phyloP scores from a whole-genome alignment of 2,113 vertebrate species.

The Tor tambroides region DNA sequence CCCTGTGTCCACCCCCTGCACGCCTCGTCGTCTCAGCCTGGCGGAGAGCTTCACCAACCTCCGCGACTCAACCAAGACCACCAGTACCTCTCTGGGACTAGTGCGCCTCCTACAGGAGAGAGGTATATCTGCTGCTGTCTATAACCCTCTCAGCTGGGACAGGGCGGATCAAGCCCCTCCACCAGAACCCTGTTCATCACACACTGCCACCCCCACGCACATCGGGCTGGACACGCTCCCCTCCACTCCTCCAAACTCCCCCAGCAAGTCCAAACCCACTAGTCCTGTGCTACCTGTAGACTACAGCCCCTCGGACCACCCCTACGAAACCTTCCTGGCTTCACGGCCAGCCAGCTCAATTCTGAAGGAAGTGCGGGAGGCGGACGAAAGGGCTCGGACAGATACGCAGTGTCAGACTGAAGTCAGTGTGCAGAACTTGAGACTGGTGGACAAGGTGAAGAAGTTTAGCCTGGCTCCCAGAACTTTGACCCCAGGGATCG shows the following conservation, averaged over 20 bases:
- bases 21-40: slow-evolving; percentile 90
- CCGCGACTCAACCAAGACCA: slow-evolving; percentile 92
- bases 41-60: slow-evolving; percentile 94
- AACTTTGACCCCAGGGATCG: slow-evolving; percentile 58
- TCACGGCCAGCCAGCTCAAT: slow-evolving; percentile 95
- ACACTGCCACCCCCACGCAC: slow-evolving; percentile 68
- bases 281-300: slow-evolving; percentile 75
- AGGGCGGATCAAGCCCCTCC: slow-evolving; percentile 70
- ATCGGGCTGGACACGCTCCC: slow-evolving; percentile 77
- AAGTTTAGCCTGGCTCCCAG: slow-evolving; percentile 80
- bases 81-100: slow-evolving; percentile 93
- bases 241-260: slow-evolving; percentile 90
- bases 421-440: slow-evolving; percentile 85
- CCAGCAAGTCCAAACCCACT: slow-evolving; percentile 62
- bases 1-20: slow-evolving; percentile 88
- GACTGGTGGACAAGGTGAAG: slow-evolving; percentile 94
- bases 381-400: slow-evolving; percentile 67
- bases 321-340: slow-evolving; percentile 90
- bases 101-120: slow-evolving; percentile 90
- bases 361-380: slow-evolving; percentile 86
- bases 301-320: slow-evolving; percentile 86
- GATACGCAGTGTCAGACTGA: slow-evolving; percentile 87
- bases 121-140: slow-evolving; percentile 93
- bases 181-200: slow-evolving; percentile 59
- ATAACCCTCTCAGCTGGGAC: slow-evolving; percentile 91